Evolutionary conservation across 2,113 vertebrate species (phyloP).

Genomic region (Cheirogaleus medius): DNA sequence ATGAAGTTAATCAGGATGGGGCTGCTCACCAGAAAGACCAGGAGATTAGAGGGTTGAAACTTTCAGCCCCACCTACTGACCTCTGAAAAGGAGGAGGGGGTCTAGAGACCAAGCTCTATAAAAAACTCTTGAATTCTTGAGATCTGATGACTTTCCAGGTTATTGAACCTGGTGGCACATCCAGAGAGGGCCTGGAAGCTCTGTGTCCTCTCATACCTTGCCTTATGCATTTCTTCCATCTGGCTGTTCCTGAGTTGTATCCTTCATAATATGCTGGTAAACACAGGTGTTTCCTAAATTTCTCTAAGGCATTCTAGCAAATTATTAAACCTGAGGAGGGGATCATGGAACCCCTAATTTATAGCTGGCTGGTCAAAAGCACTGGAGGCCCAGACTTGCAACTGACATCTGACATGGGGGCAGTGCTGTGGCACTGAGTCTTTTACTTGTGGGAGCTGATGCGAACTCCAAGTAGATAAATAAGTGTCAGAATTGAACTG

Average conservation of each 20-base stretch:
- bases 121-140: neutral
- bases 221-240: neutral
- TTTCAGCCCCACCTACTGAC: neutral
- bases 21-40: neutral
- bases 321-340: neutral
- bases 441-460: neutral
- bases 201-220: neutral
- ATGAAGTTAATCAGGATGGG: neutral
- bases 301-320: neutral
- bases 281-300: neutral
- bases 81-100: neutral
- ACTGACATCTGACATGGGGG: neutral
- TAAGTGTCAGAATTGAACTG: neutral
- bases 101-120: neutral
- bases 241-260: neutral
- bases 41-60: neutral
- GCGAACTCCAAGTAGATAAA: neutral
- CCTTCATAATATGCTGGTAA: neutral
- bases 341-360: neutral
- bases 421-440: neutral
- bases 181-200: neutral
- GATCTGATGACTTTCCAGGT: neutral
- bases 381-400: neutral
- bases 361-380: neutral
- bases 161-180: too few species aligned